These are phyloP conservation scores for Cladopsammia gracilis DNA, from an alignment of 64 coral and sea anemone species.

Conservation along the genomic window DNA sequence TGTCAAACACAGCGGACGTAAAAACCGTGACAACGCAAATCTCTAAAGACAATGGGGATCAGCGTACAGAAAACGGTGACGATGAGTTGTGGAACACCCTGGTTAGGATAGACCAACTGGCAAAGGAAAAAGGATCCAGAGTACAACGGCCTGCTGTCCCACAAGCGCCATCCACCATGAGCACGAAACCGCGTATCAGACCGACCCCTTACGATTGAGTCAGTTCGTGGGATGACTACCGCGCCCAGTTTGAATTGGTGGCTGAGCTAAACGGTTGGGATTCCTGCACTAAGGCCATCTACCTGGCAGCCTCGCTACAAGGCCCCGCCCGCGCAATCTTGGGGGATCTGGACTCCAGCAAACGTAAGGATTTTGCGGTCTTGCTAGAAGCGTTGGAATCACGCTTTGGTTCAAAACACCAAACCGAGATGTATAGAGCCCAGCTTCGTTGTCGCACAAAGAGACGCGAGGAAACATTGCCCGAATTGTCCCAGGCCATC, in stretches of 20 bases:
- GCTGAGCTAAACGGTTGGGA: conserved; percentile 35
- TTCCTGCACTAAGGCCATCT: neutral
- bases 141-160: no score
- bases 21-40: neutral
- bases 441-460: no score
- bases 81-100: no score
- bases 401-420: neutral
- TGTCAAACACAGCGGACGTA: no score
- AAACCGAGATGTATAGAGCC: neutral
- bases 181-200: no score
- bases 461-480: no score
- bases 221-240: neutral
- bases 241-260: neutral
- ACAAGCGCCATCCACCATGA: no score
- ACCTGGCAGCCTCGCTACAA: neutral
- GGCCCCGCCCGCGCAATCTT: conserved; percentile 14
- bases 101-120: neutral
- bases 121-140: neutral
- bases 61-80: neutral
- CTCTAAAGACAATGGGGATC: neutral
- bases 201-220: conserved; percentile 11
- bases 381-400: neutral
- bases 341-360: neutral
- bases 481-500: neutral
- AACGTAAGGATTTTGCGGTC: neutral